phyloP scores from a whole-genome alignment of 1,140 invertebrate species.

The Pemphigus obesinymphae region DNA sequence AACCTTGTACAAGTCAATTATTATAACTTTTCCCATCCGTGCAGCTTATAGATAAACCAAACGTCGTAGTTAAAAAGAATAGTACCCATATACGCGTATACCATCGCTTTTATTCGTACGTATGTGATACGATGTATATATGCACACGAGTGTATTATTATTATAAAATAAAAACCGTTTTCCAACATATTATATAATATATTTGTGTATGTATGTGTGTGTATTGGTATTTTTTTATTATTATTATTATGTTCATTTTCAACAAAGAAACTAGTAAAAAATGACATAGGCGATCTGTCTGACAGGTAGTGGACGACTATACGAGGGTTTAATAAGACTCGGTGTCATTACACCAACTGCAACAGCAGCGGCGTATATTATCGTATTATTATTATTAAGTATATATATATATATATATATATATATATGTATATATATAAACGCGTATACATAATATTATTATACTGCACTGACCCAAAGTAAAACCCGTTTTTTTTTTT shows the following conservation, averaged over 20 bases:
- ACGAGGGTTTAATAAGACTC: constrained; percentile 19
- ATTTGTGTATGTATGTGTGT: neutral
- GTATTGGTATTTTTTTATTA: too few relatives aligned
- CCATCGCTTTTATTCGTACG: neutral
- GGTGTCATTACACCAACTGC: constrained; percentile 15
- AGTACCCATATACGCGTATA: too few relatives aligned
- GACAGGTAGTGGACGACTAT: neutral
- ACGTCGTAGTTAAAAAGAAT: too few relatives aligned
- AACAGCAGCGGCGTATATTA: neutral
- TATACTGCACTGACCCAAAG: neutral
- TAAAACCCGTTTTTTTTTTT: constrained; percentile 2
- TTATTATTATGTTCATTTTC: neutral
- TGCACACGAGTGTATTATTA: neutral
- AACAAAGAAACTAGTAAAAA: constrained; percentile 11
- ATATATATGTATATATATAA: neutral
- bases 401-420: neutral
- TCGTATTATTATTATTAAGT: neutral
- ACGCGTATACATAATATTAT: neutral
- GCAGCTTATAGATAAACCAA: too few relatives aligned
- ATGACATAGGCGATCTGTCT: constrained; percentile 11
- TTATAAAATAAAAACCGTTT: neutral
- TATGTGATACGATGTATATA: neutral
- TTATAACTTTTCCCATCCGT: too few relatives aligned
- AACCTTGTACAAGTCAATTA: too few relatives aligned
- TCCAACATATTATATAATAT: too few relatives aligned